A percentile compares a stretch with the other conserved stretches of the same genome.
Evolutionary conservation across 1,140 invertebrate species (phyloP).

Genomic region (Pseudomyrmex gracilis): DNA sequence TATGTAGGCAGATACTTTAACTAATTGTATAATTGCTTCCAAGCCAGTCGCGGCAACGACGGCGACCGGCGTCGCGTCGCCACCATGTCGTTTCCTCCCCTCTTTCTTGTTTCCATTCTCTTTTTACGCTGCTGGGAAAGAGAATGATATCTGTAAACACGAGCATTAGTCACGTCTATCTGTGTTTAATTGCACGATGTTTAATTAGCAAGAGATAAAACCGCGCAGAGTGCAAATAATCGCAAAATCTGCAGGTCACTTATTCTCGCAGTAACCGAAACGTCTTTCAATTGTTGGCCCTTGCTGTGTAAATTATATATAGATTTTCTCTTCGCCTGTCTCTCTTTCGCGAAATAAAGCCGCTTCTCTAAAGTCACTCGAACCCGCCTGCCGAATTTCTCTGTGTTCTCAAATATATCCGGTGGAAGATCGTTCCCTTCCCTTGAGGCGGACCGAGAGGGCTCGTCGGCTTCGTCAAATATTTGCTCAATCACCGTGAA

Average conservation of each 20-base stretch:
- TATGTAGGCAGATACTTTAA: slow-evolving; percentile 83
- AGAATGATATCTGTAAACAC: slow-evolving; percentile 54
- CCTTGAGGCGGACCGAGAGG: slow-evolving; percentile 71
- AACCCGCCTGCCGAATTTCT: slow-evolving; percentile 55
- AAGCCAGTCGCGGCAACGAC: slow-evolving; percentile 63
- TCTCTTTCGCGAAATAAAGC: not conserved
- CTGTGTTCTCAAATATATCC: slow-evolving; percentile 47
- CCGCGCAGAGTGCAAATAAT: not conserved
- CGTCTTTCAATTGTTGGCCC: slow-evolving; percentile 6
- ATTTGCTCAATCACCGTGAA: slow-evolving; percentile 85
- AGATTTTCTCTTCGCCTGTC: too few species aligned
- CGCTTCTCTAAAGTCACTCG: slow-evolving; percentile 49
- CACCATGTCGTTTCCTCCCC: slow-evolving; percentile 65
- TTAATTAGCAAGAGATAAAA: slow-evolving; percentile 80
- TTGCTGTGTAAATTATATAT: too few species aligned
- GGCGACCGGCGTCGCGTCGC: slow-evolving; percentile 76
- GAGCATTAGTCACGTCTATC: slow-evolving; percentile 63
- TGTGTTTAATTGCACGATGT: slow-evolving; percentile 80
- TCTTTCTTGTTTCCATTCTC: slow-evolving; percentile 7
- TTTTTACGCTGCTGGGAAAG: slow-evolving; percentile 49
- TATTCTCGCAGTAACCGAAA: not conserved
- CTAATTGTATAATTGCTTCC: slow-evolving; percentile 85
- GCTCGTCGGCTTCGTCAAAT: slow-evolving; percentile 82
- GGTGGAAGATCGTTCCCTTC: slow-evolving; percentile 64
- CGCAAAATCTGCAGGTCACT: not conserved